A percentile compares a stretch with the other conserved stretches of the same genome.
Conservation (phyloP, 2,113 vertebrate species). For the Gnathonemus longibarbis region DNA sequence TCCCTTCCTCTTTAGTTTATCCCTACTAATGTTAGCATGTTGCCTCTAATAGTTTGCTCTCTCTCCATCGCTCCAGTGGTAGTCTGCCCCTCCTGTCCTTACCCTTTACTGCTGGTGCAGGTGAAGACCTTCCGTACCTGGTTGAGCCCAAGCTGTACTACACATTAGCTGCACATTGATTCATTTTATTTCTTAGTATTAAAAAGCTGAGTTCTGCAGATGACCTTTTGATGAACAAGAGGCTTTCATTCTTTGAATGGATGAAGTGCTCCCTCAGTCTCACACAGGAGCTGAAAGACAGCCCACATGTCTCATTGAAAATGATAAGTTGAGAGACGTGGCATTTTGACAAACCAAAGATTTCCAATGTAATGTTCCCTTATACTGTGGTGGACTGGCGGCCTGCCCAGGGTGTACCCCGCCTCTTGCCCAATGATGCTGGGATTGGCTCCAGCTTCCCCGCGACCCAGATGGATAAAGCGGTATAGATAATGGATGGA, state of each 20-base stretch:
- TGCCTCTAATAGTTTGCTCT: not conserved
- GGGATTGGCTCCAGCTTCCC: too few species aligned
- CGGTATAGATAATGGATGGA: too few species aligned
- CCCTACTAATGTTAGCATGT: not conserved
- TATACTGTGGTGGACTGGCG: not conserved
- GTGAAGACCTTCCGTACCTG: not conserved
- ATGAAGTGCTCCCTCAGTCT: not conserved
- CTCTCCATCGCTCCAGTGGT: not conserved
- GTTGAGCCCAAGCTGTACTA: not conserved
- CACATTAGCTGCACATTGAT: not conserved
- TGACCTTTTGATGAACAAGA: not conserved
- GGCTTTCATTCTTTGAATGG: not conserved
- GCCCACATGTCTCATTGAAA: not conserved
- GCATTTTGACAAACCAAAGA: not conserved
- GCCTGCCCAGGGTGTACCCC: too few species aligned
- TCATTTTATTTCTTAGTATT: not conserved
- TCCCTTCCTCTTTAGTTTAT: not conserved
- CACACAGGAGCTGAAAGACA: not conserved
- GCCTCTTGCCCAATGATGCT: too few species aligned
- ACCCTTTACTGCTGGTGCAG: not conserved
- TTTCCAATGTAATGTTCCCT: not conserved
- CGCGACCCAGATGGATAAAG: too few species aligned
- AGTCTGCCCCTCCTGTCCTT: not conserved
- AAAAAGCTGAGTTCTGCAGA: not conserved
- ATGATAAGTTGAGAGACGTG: not conserved